Evolutionary conservation across 2,888 invertebrate species (phyloP).

Genomic region (Plagodis dolabraria): DNA sequence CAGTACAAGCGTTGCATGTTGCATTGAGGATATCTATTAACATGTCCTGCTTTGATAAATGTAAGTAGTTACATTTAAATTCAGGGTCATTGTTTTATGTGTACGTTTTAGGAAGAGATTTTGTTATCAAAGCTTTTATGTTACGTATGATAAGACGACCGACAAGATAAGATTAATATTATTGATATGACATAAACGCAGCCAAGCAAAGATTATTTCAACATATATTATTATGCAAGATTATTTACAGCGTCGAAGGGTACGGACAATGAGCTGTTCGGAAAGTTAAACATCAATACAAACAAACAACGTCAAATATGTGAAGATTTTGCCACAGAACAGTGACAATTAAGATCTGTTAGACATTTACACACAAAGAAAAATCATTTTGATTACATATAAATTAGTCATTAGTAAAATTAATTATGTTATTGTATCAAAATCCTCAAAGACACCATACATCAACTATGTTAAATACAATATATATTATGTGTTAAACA

Average conservation of each 20-base stretch:
- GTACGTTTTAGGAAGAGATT: conserved; percentile 28
- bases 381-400: conserved; percentile 6
- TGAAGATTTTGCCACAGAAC: background rate
- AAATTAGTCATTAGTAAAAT: background rate
- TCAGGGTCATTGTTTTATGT: conserved; percentile 11
- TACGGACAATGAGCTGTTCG: conserved; percentile 14
- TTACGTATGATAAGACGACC: conserved; percentile 29
- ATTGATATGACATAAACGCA: conserved; percentile 35
- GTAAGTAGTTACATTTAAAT: background rate
- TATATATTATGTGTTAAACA: too few relatives aligned
- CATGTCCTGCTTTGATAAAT: too few relatives aligned
- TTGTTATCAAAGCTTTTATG: conserved; percentile 31
- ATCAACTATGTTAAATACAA: too few relatives aligned
- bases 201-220: conserved; percentile 33
- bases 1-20: too few relatives aligned
- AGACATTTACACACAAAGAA: background rate
- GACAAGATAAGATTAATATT: conserved; percentile 32
- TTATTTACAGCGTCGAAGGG: conserved; percentile 28
- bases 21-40: too few relatives aligned
- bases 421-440: too few relatives aligned
- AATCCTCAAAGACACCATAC: too few relatives aligned
- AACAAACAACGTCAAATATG: conserved; percentile 14
- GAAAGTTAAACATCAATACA: conserved; percentile 21
- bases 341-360: background rate
- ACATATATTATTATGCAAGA: conserved; percentile 32